These are phyloP conservation scores for Marisa cornuarietis DNA, from an alignment of 1,140 invertebrate species.

Conservation along the genomic window DNA sequence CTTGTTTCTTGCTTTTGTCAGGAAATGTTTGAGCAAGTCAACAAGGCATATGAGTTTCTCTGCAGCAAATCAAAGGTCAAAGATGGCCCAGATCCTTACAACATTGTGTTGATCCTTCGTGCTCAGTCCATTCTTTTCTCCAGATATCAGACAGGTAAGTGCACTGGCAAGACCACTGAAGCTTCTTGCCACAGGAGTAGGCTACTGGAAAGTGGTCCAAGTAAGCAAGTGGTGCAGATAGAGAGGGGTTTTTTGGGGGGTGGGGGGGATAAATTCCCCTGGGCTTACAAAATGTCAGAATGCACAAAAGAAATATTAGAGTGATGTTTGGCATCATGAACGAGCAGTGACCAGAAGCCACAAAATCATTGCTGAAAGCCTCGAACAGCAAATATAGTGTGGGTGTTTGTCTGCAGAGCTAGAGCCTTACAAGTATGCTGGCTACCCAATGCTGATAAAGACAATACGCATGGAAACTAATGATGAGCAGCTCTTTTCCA, in stretches of 20 bases:
- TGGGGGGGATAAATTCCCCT: too few species aligned
- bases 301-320: not conserved
- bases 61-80: conserved; percentile 89
- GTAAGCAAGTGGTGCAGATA: too few species aligned
- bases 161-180: too few species aligned
- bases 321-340: not conserved
- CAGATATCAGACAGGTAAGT: conserved; percentile 84
- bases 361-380: not conserved
- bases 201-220: too few species aligned
- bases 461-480: conserved; percentile 93
- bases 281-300: too few species aligned
- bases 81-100: conserved; percentile 93
- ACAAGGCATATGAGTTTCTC: conserved; percentile 98
- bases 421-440: conserved; percentile 97
- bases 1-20: conserved; percentile 61
- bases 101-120: conserved; percentile 93
- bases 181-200: too few species aligned
- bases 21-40: conserved; percentile 93
- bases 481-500: conserved; percentile 90
- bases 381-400: not conserved
- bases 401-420: conserved; percentile 74
- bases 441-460: conserved; percentile 96
- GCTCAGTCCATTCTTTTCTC: conserved; percentile 97
- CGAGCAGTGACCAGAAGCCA: not conserved
- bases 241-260: too few species aligned